Evolutionary conservation across 2,797 vertebrate species (phyloP), one percentile per base, ranked within the genome.

Genomic region (Halcyon leucocephala): DNA sequence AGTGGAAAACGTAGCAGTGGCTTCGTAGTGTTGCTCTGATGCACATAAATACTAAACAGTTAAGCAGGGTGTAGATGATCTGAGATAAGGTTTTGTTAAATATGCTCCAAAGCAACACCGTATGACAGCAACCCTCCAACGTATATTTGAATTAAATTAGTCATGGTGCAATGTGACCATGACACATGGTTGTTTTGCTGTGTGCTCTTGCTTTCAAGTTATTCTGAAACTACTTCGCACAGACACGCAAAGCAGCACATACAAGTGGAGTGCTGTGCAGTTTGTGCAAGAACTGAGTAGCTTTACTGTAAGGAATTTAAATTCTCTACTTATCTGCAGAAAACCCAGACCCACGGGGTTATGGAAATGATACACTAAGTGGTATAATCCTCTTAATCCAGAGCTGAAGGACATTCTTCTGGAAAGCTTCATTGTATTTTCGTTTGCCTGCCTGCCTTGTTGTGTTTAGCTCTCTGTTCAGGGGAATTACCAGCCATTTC

Each of bases 341-440:
- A 93, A 89, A 86, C 55, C n/a, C 94, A 70, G 60, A 71, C 82
- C 44, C 70, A 28, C 64, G 72, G 41, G 82, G 35, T 94, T 87
- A 85, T 41, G 66, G 37, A 97, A 93, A 77, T 62, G 48, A 35
- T 92, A 12, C 58, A 49, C 85, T 77, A 93, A 90, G 52, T 85
- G 64, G 65, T 57, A 62, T 95, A 95, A 97, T 93, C 82, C 88
- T 78, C 71, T 79, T 91, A 96, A 96, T 91, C 77, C 70, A 72
- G 86, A 88, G 65, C 13, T 89, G 79, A 91, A 87, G 86, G 71
- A 92, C 54, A 5, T 91, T 93, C 61, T 93, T 82, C 61, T 95
- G 74, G 72, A 86, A 95, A 83, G 83, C 52, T 86, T 83, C n/a
- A 46, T 76, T 93, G 79, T 89, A 42, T 76, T 95, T 85, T 79